A percentile compares a stretch with the other conserved stretches of the same genome.
These are phyloP conservation scores for Philotrypesis tridentata DNA, from an alignment of 1,140 invertebrate genomes.

Conservation along the genomic window DNA sequence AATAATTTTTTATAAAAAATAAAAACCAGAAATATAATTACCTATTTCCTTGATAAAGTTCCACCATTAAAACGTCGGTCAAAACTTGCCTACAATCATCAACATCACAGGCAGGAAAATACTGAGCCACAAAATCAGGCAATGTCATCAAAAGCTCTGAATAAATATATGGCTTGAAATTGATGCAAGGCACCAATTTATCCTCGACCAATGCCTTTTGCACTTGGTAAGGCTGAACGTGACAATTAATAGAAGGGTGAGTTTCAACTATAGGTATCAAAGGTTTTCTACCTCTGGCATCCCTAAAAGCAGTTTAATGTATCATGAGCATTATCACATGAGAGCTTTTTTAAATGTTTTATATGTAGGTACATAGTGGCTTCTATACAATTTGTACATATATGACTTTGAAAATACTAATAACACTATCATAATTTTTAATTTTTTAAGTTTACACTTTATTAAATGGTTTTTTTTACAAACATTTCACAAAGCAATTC, in stretches of 20 bases:
- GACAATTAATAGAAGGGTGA: slow-evolving; percentile 73
- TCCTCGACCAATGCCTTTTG: slow-evolving; percentile 86
- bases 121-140: slow-evolving; percentile 85
- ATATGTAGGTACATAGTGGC: not conserved
- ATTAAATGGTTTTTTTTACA: not conserved
- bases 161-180: slow-evolving; percentile 88
- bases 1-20: no score
- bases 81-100: slow-evolving; percentile 84
- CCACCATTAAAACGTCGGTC: slow-evolving; percentile 83
- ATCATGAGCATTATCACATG: no score
- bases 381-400: not conserved
- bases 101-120: slow-evolving; percentile 84
- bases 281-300: slow-evolving; percentile 73
- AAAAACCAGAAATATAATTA: slow-evolving; percentile 61
- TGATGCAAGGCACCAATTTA: slow-evolving; percentile 88
- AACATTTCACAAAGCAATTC: not conserved
- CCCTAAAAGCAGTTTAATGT: slow-evolving; percentile 55
- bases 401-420: not conserved
- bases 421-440: not conserved
- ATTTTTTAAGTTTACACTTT: not conserved
- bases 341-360: not conserved
- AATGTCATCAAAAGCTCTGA: slow-evolving; percentile 87
- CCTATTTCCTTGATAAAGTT: slow-evolving; percentile 87
- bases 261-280: slow-evolving; percentile 79
- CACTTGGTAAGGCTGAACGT: slow-evolving; percentile 81